These are phyloP conservation scores for Drosophila niveifrons DNA, from an alignment of 2,888 invertebrate species.

Conservation along the genomic window DNA sequence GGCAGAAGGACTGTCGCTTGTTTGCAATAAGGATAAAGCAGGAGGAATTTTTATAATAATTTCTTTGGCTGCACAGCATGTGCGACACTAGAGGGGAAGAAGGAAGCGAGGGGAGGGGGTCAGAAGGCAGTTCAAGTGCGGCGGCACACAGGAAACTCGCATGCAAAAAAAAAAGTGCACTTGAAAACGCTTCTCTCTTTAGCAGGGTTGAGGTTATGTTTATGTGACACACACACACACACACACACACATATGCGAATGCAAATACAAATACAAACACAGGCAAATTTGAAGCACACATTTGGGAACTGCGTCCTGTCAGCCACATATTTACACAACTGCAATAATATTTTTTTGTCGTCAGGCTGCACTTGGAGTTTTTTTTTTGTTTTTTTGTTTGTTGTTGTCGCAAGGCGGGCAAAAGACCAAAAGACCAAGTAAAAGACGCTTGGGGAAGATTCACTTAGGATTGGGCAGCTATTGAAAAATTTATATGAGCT, in stretches of 20 bases:
- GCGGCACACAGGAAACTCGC: conserved; percentile 46
- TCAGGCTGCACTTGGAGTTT: conserved; percentile 44
- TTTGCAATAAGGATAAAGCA: conserved; percentile 47
- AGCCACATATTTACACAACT: conserved; percentile 71
- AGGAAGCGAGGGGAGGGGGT: not conserved
- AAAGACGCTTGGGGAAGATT: conserved; percentile 34
- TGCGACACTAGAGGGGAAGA: conserved; percentile 18
- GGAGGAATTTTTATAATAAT: conserved; percentile 48
- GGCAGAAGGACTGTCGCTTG: conserved; percentile 35
- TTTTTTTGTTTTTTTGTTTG: conserved; percentile 8
- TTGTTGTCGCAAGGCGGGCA: conserved; percentile 26
- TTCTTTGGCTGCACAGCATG: conserved; percentile 43
- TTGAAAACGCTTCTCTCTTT: conserved; percentile 56
- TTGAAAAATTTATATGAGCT: conserved; percentile 59
- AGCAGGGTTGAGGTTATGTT: conserved; percentile 63
- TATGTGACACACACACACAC: conserved; percentile 45
- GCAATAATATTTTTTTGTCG: conserved; percentile 73
- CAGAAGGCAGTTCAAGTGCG: conserved; percentile 57
- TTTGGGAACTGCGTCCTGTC: conserved; percentile 56
- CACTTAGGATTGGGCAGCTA: conserved; percentile 38
- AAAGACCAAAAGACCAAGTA: conserved; percentile 25
- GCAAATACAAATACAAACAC: conserved; percentile 6
- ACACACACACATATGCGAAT: conserved; percentile 35
- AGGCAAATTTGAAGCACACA: conserved; percentile 61
- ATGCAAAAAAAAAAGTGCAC: conserved; percentile 74